Evolutionary conservation across 2,797 vertebrate genomes (phyloP).

Genomic region (Alfaro cultratus): DNA sequence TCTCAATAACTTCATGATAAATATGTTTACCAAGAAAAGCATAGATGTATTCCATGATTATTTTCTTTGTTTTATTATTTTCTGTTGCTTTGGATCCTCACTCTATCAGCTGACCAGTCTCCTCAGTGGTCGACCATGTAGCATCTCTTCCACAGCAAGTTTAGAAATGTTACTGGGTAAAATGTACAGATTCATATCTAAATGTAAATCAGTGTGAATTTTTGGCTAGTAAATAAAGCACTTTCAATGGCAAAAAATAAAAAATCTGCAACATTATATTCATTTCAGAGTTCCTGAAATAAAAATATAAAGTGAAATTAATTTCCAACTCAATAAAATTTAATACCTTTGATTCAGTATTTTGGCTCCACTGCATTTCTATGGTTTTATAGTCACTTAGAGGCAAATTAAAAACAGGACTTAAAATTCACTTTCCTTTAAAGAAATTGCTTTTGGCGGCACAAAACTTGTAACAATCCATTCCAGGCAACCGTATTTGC

Average conservation of each 20-base stretch:
- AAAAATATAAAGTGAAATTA: background rate
- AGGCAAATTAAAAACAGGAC: slow-evolving; percentile 30
- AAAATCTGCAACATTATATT: background rate
- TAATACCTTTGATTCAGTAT: background rate
- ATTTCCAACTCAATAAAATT: slow-evolving; percentile 2
- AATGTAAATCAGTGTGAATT: background rate
- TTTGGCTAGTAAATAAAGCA: background rate
- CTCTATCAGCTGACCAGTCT: background rate
- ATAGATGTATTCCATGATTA: background rate
- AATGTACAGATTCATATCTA: background rate
- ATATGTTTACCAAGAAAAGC: background rate
- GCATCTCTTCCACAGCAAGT: background rate
- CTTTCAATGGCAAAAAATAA: background rate
- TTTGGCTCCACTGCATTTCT: background rate
- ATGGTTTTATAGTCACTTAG: slow-evolving; percentile 14
- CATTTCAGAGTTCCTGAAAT: background rate
- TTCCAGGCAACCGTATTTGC: slow-evolving; percentile 56
- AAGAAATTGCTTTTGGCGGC: slow-evolving; percentile 54
- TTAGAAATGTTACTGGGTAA: background rate
- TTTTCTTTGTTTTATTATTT: background rate
- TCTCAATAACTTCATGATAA: background rate
- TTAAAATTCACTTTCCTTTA: slow-evolving; percentile 40
- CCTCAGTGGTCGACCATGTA: background rate
- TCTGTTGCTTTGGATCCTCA: background rate
- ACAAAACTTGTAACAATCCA: slow-evolving; percentile 52